Percentiles rank a stretch among this genome's conserved stretches.
Conservation (phyloP, 2,888 invertebrate genomes). For the Pollenia labialis region DNA sequence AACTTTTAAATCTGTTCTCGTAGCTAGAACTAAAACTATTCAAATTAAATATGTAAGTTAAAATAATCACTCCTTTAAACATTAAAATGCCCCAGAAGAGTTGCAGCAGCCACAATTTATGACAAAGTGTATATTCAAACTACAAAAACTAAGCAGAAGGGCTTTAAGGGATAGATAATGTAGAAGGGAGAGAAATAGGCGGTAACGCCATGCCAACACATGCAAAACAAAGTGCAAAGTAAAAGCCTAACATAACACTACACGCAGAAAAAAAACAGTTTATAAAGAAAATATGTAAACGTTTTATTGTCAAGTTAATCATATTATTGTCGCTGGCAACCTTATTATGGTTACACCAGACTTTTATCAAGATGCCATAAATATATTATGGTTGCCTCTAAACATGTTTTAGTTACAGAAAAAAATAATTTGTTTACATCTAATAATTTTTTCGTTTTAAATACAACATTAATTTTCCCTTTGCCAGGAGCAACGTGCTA, state of each 20-base stretch:
- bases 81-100: not conserved
- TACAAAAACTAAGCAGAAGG: not conserved
- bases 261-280: not conserved
- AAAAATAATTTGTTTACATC: no score
- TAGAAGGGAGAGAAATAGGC: conserved; percentile 47
- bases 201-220: conserved; percentile 46
- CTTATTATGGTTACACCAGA: no score
- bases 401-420: no score
- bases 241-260: not conserved
- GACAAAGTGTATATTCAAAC: conserved; percentile 21
- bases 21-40: not conserved
- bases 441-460: no score
- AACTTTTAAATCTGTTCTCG: not conserved
- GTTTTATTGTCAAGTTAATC: no score
- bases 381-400: no score
- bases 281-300: no score
- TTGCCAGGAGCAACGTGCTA: no score
- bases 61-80: conserved; percentile 17
- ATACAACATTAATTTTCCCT: no score
- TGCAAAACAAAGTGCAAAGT: not conserved
- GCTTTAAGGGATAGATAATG: not conserved
- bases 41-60: conserved; percentile 40
- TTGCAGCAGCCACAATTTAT: conserved; percentile 37
- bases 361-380: no score
- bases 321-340: no score